Evolutionary conservation across 1,140 invertebrate genomes (phyloP).

Genomic region (Drosophila oshimai): DNA sequence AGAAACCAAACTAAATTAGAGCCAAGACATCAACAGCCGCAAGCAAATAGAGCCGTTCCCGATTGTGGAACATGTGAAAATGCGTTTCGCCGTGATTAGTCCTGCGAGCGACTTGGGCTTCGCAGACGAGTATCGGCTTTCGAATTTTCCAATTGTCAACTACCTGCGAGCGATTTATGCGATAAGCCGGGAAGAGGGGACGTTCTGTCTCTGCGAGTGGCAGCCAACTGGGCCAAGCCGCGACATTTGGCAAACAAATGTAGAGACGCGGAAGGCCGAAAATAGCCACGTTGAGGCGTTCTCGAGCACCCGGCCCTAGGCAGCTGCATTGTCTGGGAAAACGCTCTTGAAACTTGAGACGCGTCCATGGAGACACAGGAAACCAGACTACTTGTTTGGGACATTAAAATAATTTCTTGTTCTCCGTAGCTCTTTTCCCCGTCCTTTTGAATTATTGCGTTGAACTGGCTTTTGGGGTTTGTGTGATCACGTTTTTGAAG

Average conservation of each 20-base stretch:
- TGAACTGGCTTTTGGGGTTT: constrained; percentile 3
- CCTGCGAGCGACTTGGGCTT: neutral
- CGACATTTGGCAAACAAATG: neutral
- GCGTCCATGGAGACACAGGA: constrained; percentile 13
- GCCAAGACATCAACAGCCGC: constrained; percentile 23
- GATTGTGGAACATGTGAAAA: constrained; percentile 60
- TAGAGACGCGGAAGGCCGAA: constrained; percentile 17
- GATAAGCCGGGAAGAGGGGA: neutral
- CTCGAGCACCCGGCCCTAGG: constrained; percentile 7
- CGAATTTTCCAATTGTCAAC: constrained; percentile 60
- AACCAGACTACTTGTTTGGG: constrained; percentile 2
- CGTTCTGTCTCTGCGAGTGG: neutral
- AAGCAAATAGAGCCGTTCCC: constrained; percentile 27
- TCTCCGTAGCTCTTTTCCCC: neutral
- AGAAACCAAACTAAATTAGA: constrained; percentile 15
- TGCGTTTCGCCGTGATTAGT: constrained; percentile 54
- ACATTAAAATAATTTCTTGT: constrained; percentile 1
- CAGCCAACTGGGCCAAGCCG: constrained; percentile 16
- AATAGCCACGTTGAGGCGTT: constrained; percentile 41
- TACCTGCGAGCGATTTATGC: constrained; percentile 39
- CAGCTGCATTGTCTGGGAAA: constrained; percentile 52
- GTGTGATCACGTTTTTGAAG: constrained; percentile 20
- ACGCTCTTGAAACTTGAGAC: constrained; percentile 57
- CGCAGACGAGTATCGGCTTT: constrained; percentile 39
- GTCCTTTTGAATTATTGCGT: constrained; percentile 16